phyloP scores from a whole-genome alignment of 2,113 vertebrate genomes.

The Rhinolophus ferrumequinum region DNA sequence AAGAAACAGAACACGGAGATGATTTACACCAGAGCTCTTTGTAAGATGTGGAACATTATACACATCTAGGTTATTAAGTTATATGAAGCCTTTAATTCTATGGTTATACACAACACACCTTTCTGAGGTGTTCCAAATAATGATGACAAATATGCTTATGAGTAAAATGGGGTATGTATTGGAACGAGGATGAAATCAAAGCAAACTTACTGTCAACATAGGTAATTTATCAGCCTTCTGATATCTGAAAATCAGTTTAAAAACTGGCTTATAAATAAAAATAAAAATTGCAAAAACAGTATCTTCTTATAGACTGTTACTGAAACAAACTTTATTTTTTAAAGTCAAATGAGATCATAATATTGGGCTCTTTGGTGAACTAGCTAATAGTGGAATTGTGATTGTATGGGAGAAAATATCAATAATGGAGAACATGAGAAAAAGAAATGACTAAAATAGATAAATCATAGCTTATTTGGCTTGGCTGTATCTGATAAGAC shows the following conservation, averaged over 20 bases:
- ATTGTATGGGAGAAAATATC: not conserved
- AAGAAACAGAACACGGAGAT: not conserved
- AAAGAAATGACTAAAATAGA: constrained; percentile 7
- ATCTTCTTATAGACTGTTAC: not conserved
- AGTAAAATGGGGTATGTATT: not conserved
- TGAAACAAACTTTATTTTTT: not conserved
- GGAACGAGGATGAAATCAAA: not conserved
- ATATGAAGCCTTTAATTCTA: not conserved
- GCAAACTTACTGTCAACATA: not conserved
- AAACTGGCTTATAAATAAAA: not conserved
- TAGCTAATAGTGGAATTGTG: not conserved
- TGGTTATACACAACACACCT: not conserved
- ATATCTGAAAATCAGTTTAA: not conserved
- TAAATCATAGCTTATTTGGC: not conserved
- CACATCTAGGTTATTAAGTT: not conserved
- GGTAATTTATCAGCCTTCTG: not conserved
- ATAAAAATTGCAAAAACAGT: not conserved
- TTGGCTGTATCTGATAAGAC: not conserved
- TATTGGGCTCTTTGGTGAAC: not conserved
- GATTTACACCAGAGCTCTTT: not conserved
- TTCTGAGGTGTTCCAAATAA: not conserved
- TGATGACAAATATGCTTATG: not conserved
- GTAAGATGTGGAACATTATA: not conserved
- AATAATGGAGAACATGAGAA: not conserved
- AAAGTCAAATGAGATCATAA: not conserved